These are phyloP conservation scores for Rapana venosa DNA, from an alignment of 2,888 invertebrate species.

Conservation along the genomic window DNA sequence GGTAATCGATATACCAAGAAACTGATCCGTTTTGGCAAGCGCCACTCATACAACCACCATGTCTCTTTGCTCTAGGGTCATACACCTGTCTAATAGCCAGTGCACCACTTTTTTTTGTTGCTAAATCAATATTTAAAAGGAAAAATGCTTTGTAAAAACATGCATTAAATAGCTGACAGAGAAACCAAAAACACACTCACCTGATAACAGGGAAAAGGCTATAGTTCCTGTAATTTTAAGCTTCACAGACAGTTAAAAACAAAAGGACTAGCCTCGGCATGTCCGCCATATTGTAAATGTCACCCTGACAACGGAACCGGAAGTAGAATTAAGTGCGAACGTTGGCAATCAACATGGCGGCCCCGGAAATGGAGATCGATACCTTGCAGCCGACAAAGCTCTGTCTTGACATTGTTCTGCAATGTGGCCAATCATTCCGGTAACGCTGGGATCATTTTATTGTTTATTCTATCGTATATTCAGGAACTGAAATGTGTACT, in stretches of 20 bases:
- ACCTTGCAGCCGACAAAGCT: constrained; percentile 35
- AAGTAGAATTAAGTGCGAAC: constrained; percentile 14
- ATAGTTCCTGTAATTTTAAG: background rate
- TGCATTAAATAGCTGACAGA: no score
- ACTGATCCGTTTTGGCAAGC: no score
- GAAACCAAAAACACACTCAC: background rate
- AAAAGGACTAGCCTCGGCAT: background rate
- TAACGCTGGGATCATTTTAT: background rate
- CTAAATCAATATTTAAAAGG: no score
- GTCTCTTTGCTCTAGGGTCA: no score
- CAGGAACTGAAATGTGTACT: no score
- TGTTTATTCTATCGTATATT: no score
- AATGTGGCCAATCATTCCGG: constrained; percentile 44
- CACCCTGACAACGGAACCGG: constrained; percentile 59
- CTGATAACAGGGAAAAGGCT: background rate
- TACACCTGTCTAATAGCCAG: no score
- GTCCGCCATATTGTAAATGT: constrained; percentile 65
- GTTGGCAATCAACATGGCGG: constrained; percentile 30
- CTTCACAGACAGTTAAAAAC: background rate
- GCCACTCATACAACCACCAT: no score
- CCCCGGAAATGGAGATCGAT: constrained; percentile 15
- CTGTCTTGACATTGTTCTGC: constrained; percentile 37
- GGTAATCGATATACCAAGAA: no score
- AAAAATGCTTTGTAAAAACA: no score
- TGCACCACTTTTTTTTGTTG: no score